Percentiles rank a stretch among this genome's conserved stretches.
Conservation (phyloP, 2,888 invertebrate genomes). For the Melinaea menophilus region DNA sequence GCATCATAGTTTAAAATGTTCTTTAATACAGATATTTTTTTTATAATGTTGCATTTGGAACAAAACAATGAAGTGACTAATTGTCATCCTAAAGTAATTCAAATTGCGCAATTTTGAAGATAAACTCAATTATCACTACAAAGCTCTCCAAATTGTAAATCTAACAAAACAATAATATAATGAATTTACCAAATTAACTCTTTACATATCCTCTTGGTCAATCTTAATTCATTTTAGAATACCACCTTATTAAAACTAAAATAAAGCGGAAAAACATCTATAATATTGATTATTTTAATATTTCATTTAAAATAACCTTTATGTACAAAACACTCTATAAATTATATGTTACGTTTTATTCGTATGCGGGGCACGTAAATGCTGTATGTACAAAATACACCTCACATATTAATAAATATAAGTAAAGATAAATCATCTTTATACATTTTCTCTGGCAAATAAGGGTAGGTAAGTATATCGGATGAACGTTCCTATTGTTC, state of each 20-base stretch:
- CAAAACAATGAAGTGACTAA: constrained; percentile 3
- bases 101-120: constrained; percentile 21
- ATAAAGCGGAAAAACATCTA: background rate
- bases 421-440: too few relatives aligned
- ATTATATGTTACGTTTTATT: too few relatives aligned
- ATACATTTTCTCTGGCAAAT: too few relatives aligned
- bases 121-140: constrained; percentile 28
- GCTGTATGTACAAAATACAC: too few relatives aligned
- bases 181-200: constrained; percentile 23
- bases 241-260: background rate
- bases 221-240: constrained; percentile 19
- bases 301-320: too few relatives aligned
- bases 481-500: background rate
- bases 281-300: background rate
- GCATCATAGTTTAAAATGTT: background rate
- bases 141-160: constrained; percentile 23
- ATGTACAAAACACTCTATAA: too few relatives aligned
- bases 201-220: constrained; percentile 23
- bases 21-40: background rate
- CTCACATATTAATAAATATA: too few relatives aligned
- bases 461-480: too few relatives aligned
- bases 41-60: background rate
- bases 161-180: constrained; percentile 28
- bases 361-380: too few relatives aligned
- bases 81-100: constrained; percentile 19